Evolutionary conservation across 92 coral and sea anemone species (phyloP).

Genomic region (Zoanthus sociatus): DNA sequence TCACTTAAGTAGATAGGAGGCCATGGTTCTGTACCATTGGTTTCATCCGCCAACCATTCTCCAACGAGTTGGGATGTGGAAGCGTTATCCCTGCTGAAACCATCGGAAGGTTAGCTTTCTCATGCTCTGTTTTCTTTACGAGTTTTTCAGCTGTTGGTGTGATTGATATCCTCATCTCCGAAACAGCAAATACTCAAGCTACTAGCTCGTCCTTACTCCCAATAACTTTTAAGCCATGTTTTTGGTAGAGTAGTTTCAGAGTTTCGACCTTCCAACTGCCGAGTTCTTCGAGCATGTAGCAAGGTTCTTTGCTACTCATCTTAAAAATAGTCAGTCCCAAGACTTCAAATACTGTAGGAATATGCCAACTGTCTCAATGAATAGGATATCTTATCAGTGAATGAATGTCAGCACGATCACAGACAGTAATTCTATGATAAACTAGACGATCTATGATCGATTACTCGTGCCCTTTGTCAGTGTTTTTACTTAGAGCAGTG

Average conservation of each 20-base stretch:
- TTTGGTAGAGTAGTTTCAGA: conserved; percentile 43
- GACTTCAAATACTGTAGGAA: conserved; percentile 46
- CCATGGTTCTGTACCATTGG: conserved; percentile 53
- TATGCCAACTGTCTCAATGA: conserved; percentile 24
- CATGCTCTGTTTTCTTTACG: conserved; percentile 34
- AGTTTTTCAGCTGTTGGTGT: conserved; percentile 47
- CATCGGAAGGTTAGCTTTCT: conserved; percentile 48
- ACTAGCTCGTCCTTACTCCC: conserved; percentile 38
- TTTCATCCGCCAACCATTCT: conserved; percentile 52
- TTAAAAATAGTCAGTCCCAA: conserved; percentile 40
- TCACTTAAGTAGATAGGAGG: conserved; percentile 62
- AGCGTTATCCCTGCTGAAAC: conserved; percentile 21
- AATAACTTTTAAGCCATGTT: conserved; percentile 29
- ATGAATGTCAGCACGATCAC: conserved; percentile 2
- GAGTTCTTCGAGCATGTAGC: conserved; percentile 20
- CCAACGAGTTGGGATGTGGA: not conserved
- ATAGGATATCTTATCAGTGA: conserved; percentile 5
- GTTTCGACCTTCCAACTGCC: conserved; percentile 40
- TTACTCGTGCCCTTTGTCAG: too few relatives aligned
- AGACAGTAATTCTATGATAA: conserved; percentile 36
- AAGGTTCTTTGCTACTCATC: conserved; percentile 50
- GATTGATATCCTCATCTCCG: conserved; percentile 44
- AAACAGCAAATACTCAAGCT: conserved; percentile 51
- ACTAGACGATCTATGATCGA: too few relatives aligned
- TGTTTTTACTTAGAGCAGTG: too few relatives aligned